These are phyloP conservation scores for Sebastes matsubarae DNA, from an alignment of 2,797 vertebrate species.

Conservation along the genomic window DNA sequence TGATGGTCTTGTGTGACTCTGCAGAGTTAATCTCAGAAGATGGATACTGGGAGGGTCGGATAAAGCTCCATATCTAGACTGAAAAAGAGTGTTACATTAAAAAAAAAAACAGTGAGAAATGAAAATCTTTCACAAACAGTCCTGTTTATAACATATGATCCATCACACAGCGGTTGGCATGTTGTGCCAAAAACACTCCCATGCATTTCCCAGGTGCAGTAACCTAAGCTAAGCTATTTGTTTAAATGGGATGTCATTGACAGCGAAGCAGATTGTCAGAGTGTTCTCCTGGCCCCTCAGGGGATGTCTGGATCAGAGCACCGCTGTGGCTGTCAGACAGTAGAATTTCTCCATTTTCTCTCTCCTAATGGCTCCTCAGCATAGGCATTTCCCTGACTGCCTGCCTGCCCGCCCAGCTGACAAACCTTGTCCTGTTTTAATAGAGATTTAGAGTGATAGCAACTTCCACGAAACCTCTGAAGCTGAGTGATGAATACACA, in stretches of 20 bases:
- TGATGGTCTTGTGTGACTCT: neutral
- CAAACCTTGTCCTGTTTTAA: constrained; percentile 56
- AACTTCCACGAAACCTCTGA: constrained; percentile 29
- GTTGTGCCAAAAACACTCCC: constrained; percentile 63
- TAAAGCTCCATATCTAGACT: constrained; percentile 6
- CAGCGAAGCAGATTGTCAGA: constrained; percentile 75
- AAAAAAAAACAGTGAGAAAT: constrained; percentile 11
- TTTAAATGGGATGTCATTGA: constrained; percentile 79
- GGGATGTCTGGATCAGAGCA: constrained; percentile 74
- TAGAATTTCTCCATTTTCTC: constrained; percentile 76
- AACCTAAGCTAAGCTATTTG: constrained; percentile 76
- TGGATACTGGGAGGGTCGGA: neutral
- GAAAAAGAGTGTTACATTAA: constrained; percentile 2
- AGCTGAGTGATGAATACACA: constrained; percentile 12
- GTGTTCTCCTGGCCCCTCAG: constrained; percentile 66
- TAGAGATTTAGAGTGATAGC: constrained; percentile 50
- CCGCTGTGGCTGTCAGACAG: constrained; percentile 74
- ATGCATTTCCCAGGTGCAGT: constrained; percentile 63
- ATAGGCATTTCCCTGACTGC: constrained; percentile 67
- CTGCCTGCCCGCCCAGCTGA: constrained; percentile 62
- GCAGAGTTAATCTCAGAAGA: neutral
- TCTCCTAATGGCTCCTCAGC: constrained; percentile 73
- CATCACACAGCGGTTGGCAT: constrained; percentile 48
- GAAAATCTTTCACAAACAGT: constrained; percentile 32
- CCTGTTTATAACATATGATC: constrained; percentile 46